A percentile compares a stretch with the other conserved stretches of the same genome.
phyloP scores from a whole-genome alignment of 2,113 vertebrate genomes.

The Felis chaus region DNA sequence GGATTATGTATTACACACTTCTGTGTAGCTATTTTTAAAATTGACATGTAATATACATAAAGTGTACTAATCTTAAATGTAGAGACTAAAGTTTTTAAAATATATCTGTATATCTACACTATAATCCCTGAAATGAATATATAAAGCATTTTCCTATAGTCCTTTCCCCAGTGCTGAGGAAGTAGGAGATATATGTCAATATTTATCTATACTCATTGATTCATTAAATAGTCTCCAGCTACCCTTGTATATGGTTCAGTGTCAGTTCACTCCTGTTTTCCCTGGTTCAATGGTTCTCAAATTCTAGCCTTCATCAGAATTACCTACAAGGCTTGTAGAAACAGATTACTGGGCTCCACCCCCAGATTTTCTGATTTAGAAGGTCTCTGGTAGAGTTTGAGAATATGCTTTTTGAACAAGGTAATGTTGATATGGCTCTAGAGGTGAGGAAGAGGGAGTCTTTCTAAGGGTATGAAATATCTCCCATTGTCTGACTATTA shows the following conservation, averaged over 20 bases:
- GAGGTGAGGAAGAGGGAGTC: accelerated
- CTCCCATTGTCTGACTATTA: background rate
- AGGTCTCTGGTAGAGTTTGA: background rate
- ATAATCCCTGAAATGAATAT: background rate
- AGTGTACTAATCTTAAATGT: background rate
- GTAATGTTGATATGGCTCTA: background rate
- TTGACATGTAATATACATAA: background rate
- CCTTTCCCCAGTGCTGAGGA: background rate
- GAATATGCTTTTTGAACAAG: background rate
- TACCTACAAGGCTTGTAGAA: background rate
- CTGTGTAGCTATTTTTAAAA: background rate
- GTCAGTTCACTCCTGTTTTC: background rate
- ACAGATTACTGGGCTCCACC: background rate
- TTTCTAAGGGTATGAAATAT: background rate
- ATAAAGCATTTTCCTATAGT: background rate
- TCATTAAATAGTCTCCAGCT: background rate
- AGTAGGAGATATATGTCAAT: background rate
- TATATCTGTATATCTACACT: background rate
- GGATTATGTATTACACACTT: background rate
- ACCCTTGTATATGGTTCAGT: background rate
- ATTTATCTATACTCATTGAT: background rate
- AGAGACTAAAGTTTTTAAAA: background rate
- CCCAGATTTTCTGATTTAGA: background rate
- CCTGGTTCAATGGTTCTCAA: background rate
- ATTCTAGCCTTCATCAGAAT: background rate